Evolutionary conservation across 2,113 vertebrate genomes (phyloP), one percentile per base, ranked within the genome.

Genomic region (Ictalurus furcatus): DNA sequence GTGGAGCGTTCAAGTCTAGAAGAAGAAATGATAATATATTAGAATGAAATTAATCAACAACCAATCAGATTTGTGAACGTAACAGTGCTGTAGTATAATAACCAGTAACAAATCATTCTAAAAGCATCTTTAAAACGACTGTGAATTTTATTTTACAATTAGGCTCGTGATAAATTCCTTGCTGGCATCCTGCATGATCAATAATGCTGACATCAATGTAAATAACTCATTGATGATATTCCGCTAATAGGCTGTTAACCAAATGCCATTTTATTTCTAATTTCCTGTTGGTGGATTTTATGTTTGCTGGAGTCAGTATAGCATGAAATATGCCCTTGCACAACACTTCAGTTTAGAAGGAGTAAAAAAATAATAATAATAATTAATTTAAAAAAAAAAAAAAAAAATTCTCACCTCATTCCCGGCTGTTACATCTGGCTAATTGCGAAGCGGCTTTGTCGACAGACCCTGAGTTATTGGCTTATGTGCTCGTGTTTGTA

Each of bases 101-200:
- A 28, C 34, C 12, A 28, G 63, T 8, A 25, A 28, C 81, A 63
- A 40, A 30, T 84, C 21, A 82, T 59, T 59, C 16, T 34, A 34
- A 59, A 59, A 13, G 52, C 80, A 59, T 82, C 80, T 82, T 3
- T 4, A 34, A 58, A 58, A 58, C 7, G 16, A 28, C 54, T 21
- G 2, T 34, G 34, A 34, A 0, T 63, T 84, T 84, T 16, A 63
- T 63, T 61, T 28, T 34, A 84, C 37, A 84, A 63, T 83, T 28
- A 61, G 34, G 94, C 94, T 91, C 91, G 90, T 88, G 90, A 90
- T 91, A 25, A 87, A 80, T 80, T 67, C 11, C 37, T 85, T 11
- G n/a, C 85, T 25, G 52, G 5, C 69, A 4, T 86, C 11, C 3
- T 37, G 78, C 48, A 40, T 16, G 40, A 87, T 81, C 86, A 19